Base-by-base conservation (phyloP, 2,888 invertebrate species). In the Aphelenchoides bicaudatus region DNA sequence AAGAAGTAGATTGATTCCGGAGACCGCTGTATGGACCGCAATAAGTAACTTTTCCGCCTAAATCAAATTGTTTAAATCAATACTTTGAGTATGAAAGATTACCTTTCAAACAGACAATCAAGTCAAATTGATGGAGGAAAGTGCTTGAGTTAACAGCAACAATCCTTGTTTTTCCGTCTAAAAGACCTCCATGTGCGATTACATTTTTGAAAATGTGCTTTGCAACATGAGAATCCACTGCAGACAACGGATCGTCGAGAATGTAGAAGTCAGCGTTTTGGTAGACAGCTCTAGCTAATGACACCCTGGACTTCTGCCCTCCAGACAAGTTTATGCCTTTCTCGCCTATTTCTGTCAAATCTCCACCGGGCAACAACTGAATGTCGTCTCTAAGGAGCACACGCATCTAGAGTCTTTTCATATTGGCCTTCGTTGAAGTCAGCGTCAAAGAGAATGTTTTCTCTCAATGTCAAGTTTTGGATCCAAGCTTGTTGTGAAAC, bases 311-410 rank as follows among this genome's bases (percentile, higher is more conserved):
- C 89, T 92, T 79, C 89, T 82, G 92, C 3, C 92, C 92, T 16
- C 92, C 92, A n/a, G 88, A 88, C 66, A 90, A 80, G 79, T 88
- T 88, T 61, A 88, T 88, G 80, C 91, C 92, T 47, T 43, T 43
- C 23, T 98, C 96, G 61, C 96, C 96, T 68, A 98, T 96, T 84
- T 98, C 96, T 0, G 94, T 98, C 78, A 86, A 85, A 83, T 98
- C 96, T 0, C 94, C 92, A 10, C 88, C 93, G 4, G 81, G 79
- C 38, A 96, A 81, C 82, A 94, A 90, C 49, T 90, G 88, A 69
- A 96, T 86, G 82, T 96, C 96, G 0, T 90, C 86, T 68, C 85
- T 86, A 56, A 96, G 96, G 83, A 2, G 93, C 93, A 80, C 94
- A 96, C 0, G 90, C 88, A 62, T 88, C 88, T 37, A 96, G 85